Evolutionary conservation across 2,797 vertebrate genomes (phyloP), one percentile per base, ranked within the genome.

Genomic region (Melopsittacus undulatus): DNA sequence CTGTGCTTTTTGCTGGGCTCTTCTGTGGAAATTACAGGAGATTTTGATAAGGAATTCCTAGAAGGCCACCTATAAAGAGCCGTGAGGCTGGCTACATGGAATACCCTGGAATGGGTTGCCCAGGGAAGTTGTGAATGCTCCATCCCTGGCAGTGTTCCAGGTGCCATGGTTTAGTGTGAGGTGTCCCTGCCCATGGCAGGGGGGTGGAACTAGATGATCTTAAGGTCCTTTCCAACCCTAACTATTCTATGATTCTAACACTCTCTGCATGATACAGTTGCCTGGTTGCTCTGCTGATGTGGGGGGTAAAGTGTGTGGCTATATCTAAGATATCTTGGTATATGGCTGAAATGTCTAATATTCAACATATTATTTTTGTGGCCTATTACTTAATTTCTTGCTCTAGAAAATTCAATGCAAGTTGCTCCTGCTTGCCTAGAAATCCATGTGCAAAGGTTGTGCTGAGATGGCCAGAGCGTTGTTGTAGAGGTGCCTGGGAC

Each of bases 61-160:
- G 36, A 36, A 36, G 36, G 36, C 36, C 36, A 36, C 36, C 36
- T 36, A 36, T 36, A 36, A 36, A 36, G 36, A 9, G 26, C 27
- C 16, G 17, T 0, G 4, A 40, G 40, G 22, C 0, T 43, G 23
- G 6, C 16, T 52, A 30, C 11, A 4, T 23, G 34, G 34, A 87
- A 26, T 73, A 45, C 43, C 43, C 43, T 45, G 19, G 43, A 43
- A 43, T 43, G 19, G 43, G 43, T 43, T 43, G 43, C 43, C 43
- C 43, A 43, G 43, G 19, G 43, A 45, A 45, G 43, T 10, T 45
- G 43, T 45, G 19, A 45, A 45, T 45, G 43, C 43, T 20, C 43
- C 10, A 45, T 45, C 43, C 19, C 43, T 45, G 43, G 19, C 19
- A 18, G 43, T 45, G 43, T 45, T 45, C 19, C 45, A 20, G 19